Base-by-base conservation (phyloP, 2,888 invertebrate genomes). In the Rutpela maculata region DNA sequence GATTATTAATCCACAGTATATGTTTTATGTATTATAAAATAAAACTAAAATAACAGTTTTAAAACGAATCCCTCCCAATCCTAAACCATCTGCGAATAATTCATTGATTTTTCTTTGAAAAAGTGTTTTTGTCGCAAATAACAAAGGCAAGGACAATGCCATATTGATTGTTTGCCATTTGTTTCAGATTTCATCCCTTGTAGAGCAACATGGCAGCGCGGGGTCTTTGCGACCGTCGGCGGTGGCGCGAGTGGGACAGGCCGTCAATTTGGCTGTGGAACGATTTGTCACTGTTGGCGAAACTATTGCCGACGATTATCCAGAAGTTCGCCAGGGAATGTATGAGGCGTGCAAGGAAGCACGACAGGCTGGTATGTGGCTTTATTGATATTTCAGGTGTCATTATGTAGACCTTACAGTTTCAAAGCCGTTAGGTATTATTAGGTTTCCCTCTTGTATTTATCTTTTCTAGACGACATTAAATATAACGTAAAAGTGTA, bases 281-380 rank as follows among this genome's bases (percentile, higher is more conserved):
- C 93, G 99, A 85, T 99, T 99, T 92, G 98, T 99, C 85, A 96
- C 98, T 60, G 99, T 99, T 82, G 99, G 99, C 60, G 99, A 99
- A 91, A 97, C 98, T 86, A 99, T 99, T 88, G 99, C 98, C 66
- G 98, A 98, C 90, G 98, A 99, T 92, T 98, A 99, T 92, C 95
- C 95, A 38, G 99, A 99, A 90, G 97, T 99, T 84, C 95, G 97
- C 85, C 95, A 96, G 88, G 98, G 98, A 90, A 99, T 99, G 99
- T 98, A 97, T 90, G 97, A 98, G 86, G 99, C 99, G 31, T 99
- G 99, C 91, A 97, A 97, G 88, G 99, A 99, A 89, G 99, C 99
- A 17, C 92, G 98, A 85, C 93, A 96, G 87, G 98, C 99, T 89
- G 99, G 99, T 98, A 90, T 85, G 86, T 79, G n/a, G 35, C 12